Evolutionary conservation across 2,797 vertebrate species (phyloP).

Genomic region (Myotis findleyi): DNA sequence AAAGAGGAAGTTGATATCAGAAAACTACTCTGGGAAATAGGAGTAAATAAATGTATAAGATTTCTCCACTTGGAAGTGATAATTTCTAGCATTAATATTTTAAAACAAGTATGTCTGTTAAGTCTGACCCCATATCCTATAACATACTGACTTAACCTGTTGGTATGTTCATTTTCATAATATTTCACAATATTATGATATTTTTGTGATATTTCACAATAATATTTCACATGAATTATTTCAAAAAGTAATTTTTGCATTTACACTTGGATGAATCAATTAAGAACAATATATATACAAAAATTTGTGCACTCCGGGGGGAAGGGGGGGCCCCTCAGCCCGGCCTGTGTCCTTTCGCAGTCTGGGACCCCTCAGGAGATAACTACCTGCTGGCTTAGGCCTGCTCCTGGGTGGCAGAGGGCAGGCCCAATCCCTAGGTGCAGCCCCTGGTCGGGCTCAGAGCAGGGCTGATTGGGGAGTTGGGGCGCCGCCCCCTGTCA

Average conservation of each 20-base stretch:
- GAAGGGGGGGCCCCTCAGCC: too few species aligned
- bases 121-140: background rate
- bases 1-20: background rate
- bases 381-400: too few species aligned
- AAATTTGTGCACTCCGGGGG: too few species aligned
- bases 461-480: too few species aligned
- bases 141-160: background rate
- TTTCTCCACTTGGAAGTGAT: background rate
- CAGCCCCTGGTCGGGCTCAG: too few species aligned
- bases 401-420: too few species aligned
- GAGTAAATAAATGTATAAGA: background rate
- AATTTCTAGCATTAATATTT: background rate
- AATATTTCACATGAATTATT: background rate
- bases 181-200: background rate
- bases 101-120: constrained; percentile 1
- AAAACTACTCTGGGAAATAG: background rate
- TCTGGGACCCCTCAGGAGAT: too few species aligned
- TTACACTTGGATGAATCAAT: background rate
- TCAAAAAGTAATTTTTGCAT: background rate
- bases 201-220: too few species aligned
- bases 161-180: background rate
- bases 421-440: too few species aligned
- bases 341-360: too few species aligned
- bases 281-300: background rate
- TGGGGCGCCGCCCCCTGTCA: too few species aligned